phyloP scores from a whole-genome alignment of 2,797 vertebrate genomes.

The Pogonophryne albipinna region DNA sequence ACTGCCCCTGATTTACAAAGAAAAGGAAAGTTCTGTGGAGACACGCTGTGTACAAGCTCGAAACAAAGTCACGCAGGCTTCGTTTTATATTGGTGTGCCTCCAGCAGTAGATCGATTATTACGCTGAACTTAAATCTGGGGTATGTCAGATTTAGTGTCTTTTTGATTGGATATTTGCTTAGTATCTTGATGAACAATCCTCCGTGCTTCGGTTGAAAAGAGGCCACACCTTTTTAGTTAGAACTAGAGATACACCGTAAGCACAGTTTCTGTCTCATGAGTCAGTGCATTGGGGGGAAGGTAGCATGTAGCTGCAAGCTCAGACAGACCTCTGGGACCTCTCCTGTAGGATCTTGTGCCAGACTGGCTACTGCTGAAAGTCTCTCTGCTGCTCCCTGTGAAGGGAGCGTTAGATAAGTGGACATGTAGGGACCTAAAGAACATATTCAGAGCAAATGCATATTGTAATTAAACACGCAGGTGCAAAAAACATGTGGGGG shows the following conservation, averaged over 20 bases:
- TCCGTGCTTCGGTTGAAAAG: background rate
- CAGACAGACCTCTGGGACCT: constrained; percentile 49
- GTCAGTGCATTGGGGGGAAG: constrained; percentile 47
- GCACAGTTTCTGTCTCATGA: constrained; percentile 52
- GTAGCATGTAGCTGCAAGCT: constrained; percentile 73
- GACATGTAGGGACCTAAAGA: constrained; percentile 14
- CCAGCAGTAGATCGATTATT: background rate
- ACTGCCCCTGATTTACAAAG: constrained; percentile 60
- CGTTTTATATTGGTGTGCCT: background rate
- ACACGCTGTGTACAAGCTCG: background rate
- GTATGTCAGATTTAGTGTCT: accelerated
- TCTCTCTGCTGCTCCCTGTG: constrained; percentile 29
- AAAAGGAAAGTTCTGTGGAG: constrained; percentile 33
- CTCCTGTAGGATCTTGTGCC: constrained; percentile 56
- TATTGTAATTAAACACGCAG: background rate
- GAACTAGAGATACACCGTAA: constrained; percentile 11
- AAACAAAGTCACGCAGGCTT: background rate
- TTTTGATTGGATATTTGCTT: background rate
- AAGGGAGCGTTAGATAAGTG: background rate
- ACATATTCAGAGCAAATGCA: background rate
- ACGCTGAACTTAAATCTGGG: background rate
- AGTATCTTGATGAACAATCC: background rate
- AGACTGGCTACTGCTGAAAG: constrained; percentile 48
- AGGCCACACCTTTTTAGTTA: constrained; percentile 50
- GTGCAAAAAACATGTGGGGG: background rate